Evolutionary conservation across 2,888 invertebrate genomes (phyloP).

Genomic region (Eilema sororculum): DNA sequence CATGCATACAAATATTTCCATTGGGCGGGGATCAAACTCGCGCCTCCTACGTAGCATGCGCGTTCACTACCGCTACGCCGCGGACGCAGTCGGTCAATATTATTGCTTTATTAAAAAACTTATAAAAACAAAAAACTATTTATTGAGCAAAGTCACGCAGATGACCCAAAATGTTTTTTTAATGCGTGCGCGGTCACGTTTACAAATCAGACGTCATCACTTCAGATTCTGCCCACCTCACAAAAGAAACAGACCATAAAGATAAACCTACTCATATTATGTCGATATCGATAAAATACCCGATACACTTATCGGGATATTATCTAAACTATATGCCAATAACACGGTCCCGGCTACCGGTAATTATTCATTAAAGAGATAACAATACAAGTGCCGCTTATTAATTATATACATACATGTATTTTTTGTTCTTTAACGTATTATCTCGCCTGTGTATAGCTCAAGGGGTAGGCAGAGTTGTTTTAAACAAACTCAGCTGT

Average conservation of each 20-base stretch:
- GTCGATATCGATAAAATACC: slow-evolving; percentile 27
- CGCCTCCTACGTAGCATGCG: too few species aligned
- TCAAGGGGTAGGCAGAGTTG: not conserved
- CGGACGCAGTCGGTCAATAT: too few species aligned
- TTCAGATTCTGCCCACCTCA: slow-evolving; percentile 16
- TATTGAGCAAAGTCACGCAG: too few species aligned
- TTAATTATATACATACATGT: not conserved
- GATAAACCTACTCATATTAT: slow-evolving; percentile 19
- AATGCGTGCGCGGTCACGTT: not conserved
- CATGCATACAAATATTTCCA: too few species aligned
- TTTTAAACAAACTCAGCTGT: not conserved
- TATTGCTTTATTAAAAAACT: too few species aligned
- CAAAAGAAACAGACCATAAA: slow-evolving; percentile 21
- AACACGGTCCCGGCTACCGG: slow-evolving; percentile 45
- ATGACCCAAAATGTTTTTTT: not conserved
- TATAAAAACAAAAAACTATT: too few species aligned
- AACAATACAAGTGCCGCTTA: slow-evolving; percentile 35
- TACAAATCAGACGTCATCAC: slow-evolving; percentile 9
- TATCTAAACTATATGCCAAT: slow-evolving; percentile 45
- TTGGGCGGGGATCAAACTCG: too few species aligned
- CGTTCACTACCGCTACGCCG: too few species aligned
- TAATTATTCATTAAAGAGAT: slow-evolving; percentile 49
- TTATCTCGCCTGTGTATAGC: not conserved
- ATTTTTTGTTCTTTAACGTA: not conserved
- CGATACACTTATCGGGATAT: slow-evolving; percentile 10